Base-by-base conservation (phyloP, 2,113 vertebrate species). In the Sorex fumeus region DNA sequence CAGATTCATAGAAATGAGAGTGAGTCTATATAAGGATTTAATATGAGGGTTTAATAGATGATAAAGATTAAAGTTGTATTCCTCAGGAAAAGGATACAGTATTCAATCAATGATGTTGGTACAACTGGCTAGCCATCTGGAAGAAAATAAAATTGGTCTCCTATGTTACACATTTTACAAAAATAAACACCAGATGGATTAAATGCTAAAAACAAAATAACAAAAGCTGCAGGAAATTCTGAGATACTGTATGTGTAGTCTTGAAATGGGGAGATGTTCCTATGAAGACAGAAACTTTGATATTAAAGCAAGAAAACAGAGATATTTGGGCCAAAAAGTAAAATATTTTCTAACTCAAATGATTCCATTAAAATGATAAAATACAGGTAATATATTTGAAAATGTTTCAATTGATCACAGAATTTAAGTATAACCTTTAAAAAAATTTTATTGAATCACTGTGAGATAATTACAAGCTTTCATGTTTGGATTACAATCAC, bases 111-210 rank as follows among this genome's bases (percentile, higher is more conserved):
- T 78, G 32, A 36, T 79, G 45, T 70, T 85, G 45, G 47, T 23
- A 47, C 30, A 64, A 70, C 34, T 84, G 72, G 57, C 18, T 67
- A 53, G 32, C 64, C 69, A 79, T 66, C 28, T 91, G 57, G 74
- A 91, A 70, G 28, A 93, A 93, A 95, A 82, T 53, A 96, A 90
- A 87, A 75, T 78, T 86, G 32, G 11, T 67, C 64, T 93, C 25
- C 82, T 87, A 74, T 45, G 27, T 91, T 87, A 82, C 23, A 85
- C 19, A 79, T 83, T 92, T 50, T 36, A 83, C 3, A 92, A 88
- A 92, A 86, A 79, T 82, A 78, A 87, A 79, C 21, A 85, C 27
- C 66, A 89, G 50, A 91, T 90, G 86, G 62, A 57, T 72, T 85
- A 71, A 91, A 80, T 81, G 36, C 76, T 19, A 84, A 90, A 91